Conservation (phyloP, 2,113 vertebrate species). For the Bucco capensis region DNA sequence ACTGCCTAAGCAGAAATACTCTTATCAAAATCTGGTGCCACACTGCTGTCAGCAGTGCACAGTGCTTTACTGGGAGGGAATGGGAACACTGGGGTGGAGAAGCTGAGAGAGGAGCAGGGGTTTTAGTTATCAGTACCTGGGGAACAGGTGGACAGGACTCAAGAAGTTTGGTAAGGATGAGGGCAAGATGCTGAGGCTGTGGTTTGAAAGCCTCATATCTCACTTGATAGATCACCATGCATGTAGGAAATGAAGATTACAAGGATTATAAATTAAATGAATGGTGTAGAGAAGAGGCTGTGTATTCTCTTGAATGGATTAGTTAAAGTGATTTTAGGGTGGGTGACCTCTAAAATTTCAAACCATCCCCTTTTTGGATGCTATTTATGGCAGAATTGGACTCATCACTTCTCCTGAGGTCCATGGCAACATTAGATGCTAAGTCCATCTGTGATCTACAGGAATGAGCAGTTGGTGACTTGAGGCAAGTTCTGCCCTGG, state of each 20-base stretch:
- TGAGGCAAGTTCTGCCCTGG: neutral
- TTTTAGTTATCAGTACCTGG: neutral
- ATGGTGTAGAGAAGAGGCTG: neutral
- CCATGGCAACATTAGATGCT: neutral
- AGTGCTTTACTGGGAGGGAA: neutral
- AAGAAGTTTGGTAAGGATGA: neutral
- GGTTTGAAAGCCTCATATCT: neutral
- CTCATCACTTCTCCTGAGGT: neutral
- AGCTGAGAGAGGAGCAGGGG: neutral
- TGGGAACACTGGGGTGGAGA: neutral
- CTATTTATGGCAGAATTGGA: neutral
- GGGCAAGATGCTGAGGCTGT: neutral
- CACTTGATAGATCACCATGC: neutral
- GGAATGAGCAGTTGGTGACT: neutral
- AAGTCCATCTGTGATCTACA: neutral
- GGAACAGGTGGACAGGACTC: neutral
- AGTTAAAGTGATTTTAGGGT: neutral
- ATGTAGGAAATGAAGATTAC: no score
- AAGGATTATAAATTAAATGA: neutral
- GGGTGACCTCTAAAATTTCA: neutral
- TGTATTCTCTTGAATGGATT: neutral
- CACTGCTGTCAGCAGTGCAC: neutral
- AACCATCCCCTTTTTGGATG: neutral
- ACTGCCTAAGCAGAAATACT: conserved; percentile 31
- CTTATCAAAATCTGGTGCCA: conserved; percentile 27